These are phyloP conservation scores for Conus betulinus DNA, from an alignment of 1,140 invertebrate species.

Conservation along the genomic window DNA sequence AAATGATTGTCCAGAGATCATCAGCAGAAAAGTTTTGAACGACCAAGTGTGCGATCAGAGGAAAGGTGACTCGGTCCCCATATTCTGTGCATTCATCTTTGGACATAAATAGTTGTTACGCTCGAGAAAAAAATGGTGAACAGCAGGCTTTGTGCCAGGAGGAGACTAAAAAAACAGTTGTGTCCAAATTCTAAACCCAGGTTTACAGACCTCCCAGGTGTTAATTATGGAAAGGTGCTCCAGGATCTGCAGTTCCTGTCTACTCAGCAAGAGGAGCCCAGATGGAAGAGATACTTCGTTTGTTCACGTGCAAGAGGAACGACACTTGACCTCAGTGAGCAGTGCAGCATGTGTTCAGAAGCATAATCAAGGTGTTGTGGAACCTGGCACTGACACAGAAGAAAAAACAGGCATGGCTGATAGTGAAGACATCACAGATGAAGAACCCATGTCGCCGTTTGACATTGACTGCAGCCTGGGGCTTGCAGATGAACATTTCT, in stretches of 20 bases:
- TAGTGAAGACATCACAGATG: neutral
- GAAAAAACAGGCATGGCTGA: neutral
- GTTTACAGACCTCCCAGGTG: neutral
- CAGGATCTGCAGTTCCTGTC: constrained; percentile 8
- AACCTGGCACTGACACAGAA: neutral
- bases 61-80: neutral
- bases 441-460: constrained; percentile 13
- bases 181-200: neutral
- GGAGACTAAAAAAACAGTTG: neutral
- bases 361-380: neutral
- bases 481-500: neutral
- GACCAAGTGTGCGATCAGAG: neutral
- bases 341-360: neutral
- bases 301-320: neutral
- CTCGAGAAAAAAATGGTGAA: neutral
- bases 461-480: constrained; percentile 12
- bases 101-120: neutral
- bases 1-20: neutral
- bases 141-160: neutral
- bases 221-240: constrained; percentile 16
- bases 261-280: neutral
- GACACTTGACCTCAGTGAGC: neutral
- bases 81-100: neutral
- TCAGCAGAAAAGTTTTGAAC: neutral
- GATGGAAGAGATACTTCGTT: neutral